Conservation (phyloP, 2,888 invertebrate genomes). For the Mayetiola destructor region DNA sequence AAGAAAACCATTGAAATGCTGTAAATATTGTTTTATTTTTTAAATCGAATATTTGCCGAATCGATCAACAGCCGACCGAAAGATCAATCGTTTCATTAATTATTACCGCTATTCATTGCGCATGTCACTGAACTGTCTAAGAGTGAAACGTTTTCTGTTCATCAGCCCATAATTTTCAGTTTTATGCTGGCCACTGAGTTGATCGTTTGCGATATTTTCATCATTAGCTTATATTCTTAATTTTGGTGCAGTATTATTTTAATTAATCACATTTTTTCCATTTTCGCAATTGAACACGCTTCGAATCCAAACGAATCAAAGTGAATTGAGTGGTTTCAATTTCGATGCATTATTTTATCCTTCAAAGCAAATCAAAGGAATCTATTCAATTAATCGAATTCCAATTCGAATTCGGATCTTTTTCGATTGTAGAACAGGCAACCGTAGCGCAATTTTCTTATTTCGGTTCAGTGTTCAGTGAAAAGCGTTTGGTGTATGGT, state of each 20-base stretch:
- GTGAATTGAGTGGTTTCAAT: not conserved
- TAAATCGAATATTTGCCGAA: too few species aligned
- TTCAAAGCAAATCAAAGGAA: not conserved
- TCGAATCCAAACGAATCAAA: not conserved
- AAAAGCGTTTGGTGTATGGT: not conserved
- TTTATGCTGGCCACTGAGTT: not conserved
- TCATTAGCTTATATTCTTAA: not conserved
- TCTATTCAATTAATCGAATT: not conserved
- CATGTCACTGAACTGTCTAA: not conserved
- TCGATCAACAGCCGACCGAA: too few species aligned
- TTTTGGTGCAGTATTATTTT: constrained; percentile 3
- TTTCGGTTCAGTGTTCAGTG: not conserved
- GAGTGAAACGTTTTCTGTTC: too few species aligned
- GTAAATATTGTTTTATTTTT: too few species aligned
- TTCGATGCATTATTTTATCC: too few species aligned
- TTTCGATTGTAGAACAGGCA: too few species aligned
- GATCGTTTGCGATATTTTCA: not conserved
- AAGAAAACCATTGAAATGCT: too few species aligned
- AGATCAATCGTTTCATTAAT: too few species aligned
- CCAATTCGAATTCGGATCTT: not conserved
- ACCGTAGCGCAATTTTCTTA: too few species aligned
- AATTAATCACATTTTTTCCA: not conserved
- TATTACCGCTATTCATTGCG: not conserved
- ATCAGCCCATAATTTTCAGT: not conserved
- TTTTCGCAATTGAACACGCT: not conserved